phyloP scores from a whole-genome alignment of 2,888 invertebrate species.

The Bruchidius siliquastri region DNA sequence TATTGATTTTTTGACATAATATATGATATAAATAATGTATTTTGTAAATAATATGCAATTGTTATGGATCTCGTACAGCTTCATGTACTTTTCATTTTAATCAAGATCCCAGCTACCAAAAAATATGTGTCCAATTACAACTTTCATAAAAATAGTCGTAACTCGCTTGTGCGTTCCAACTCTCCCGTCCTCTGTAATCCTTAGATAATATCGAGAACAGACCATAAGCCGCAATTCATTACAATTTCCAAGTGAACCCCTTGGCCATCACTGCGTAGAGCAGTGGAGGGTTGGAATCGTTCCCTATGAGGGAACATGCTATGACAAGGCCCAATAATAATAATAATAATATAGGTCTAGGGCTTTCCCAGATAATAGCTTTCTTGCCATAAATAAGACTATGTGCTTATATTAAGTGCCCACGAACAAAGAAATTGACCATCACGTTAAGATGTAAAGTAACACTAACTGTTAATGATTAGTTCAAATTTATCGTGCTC shows the following conservation, averaged over 20 bases:
- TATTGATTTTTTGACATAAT: no score
- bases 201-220: constrained; percentile 16
- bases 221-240: constrained; percentile 32
- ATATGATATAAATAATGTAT: no score
- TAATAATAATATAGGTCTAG: not conserved
- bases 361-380: not conserved
- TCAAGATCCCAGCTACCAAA: not conserved
- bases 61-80: not conserved
- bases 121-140: not conserved
- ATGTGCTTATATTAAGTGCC: no score
- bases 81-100: not conserved
- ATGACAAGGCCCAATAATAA: not conserved
- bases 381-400: not conserved
- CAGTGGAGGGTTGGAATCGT: not conserved
- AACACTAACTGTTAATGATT: no score
- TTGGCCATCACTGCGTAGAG: not conserved
- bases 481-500: no score
- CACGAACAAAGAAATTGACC: no score
- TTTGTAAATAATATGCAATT: no score
- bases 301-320: not conserved
- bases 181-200: not conserved
- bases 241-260: constrained; percentile 30
- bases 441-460: no score
- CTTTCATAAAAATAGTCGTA: not conserved
- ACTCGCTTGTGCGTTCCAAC: not conserved